Percentiles rank a stretch among this genome's conserved stretches.
phyloP scores from a whole-genome alignment of 92 coral and sea anemone genomes.

The Paramuricea clavata region DNA sequence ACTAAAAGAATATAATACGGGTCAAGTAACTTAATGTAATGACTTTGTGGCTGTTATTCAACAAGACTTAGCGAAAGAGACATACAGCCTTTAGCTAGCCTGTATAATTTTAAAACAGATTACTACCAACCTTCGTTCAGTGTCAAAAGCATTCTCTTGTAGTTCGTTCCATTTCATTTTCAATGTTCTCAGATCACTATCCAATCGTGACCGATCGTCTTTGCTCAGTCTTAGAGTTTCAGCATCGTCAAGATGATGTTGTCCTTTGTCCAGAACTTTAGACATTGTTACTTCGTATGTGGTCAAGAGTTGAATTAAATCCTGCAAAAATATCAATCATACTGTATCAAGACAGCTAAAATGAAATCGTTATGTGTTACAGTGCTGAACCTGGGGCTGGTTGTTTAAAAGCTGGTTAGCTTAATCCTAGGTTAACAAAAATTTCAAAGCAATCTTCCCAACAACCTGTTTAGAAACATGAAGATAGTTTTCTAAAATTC shows the following conservation, averaged over 20 bases:
- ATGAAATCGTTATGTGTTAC: too few species aligned
- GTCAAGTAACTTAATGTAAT: background rate
- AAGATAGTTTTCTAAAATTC: too few species aligned
- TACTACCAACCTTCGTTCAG: constrained; percentile 40
- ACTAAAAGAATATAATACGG: background rate
- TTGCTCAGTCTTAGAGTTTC: constrained; percentile 31
- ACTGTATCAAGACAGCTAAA: background rate
- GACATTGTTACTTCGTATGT: constrained; percentile 33
- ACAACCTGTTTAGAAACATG: too few species aligned
- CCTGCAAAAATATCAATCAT: constrained; percentile 22
- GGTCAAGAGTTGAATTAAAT: constrained; percentile 27
- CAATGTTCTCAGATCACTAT: constrained; percentile 1
- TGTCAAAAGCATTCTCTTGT: constrained; percentile 47
- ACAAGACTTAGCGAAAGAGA: too few species aligned
- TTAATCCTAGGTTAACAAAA: too few species aligned
- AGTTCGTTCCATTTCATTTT: constrained; percentile 38
- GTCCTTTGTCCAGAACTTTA: constrained; percentile 35
- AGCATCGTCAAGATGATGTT: background rate
- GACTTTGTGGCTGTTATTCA: background rate
- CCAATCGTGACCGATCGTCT: constrained; percentile 20
- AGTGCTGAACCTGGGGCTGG: too few species aligned
- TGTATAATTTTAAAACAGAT: too few species aligned
- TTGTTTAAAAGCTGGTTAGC: too few species aligned
- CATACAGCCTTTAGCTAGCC: background rate
- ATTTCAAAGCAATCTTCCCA: too few species aligned